Evolutionary conservation across 2,113 vertebrate species (phyloP).

Genomic region (Micronycteris hirsuta): DNA sequence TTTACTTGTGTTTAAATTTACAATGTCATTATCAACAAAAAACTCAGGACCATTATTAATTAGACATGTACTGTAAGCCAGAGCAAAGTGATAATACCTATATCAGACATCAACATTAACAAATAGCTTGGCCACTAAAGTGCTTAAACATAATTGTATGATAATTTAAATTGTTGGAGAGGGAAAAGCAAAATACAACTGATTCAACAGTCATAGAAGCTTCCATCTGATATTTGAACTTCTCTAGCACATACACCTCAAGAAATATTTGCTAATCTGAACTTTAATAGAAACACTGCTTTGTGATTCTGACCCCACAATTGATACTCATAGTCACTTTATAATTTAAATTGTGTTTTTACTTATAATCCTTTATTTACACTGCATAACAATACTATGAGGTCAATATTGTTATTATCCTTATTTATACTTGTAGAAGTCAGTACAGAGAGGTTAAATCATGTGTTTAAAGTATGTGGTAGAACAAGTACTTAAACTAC

Average conservation of each 20-base stretch:
- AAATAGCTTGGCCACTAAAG: background rate
- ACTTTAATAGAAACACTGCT: background rate
- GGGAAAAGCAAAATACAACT: background rate
- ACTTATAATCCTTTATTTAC: background rate
- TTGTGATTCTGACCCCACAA: background rate
- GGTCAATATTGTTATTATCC: background rate
- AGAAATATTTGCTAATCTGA: background rate
- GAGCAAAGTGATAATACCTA: background rate
- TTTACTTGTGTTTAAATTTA: background rate
- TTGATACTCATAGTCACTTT: background rate
- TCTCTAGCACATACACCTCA: background rate
- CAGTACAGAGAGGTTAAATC: background rate
- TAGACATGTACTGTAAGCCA: background rate
- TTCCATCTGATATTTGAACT: background rate
- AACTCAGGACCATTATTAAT: background rate
- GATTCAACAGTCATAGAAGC: background rate
- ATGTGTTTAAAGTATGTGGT: background rate
- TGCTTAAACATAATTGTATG: background rate
- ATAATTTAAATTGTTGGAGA: background rate
- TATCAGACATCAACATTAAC: background rate
- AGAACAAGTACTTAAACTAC: background rate
- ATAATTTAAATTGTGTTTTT: background rate
- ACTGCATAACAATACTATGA: background rate
- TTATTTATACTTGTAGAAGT: background rate
- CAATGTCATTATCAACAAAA: background rate